A percentile compares a stretch with the other conserved stretches of the same genome.
These are phyloP conservation scores for Rhinolophus sinicus DNA, from an alignment of 2,113 vertebrate species.

Conservation along the genomic window DNA sequence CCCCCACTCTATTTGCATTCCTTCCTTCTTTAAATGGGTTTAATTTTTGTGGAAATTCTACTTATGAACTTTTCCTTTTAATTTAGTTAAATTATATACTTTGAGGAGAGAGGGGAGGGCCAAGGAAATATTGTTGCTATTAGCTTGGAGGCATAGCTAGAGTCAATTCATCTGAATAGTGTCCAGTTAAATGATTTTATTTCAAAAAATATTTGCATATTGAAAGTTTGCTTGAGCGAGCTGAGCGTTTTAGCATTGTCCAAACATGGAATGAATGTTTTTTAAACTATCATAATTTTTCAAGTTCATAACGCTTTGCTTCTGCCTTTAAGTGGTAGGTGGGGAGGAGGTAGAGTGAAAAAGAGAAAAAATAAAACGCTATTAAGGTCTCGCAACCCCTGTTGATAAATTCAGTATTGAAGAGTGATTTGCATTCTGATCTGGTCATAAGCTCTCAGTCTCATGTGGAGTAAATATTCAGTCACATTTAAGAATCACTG, in stretches of 20 bases:
- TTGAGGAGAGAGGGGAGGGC: not conserved
- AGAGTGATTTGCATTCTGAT: not conserved
- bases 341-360: not conserved
- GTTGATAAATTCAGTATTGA: not conserved
- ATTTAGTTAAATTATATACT: not conserved
- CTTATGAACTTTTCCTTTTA: not conserved
- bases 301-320: not conserved
- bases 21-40: not conserved
- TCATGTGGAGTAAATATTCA: not conserved
- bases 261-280: not conserved
- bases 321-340: not conserved
- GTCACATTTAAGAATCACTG: not conserved
- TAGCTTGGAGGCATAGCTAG: not conserved
- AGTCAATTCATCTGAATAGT: not conserved
- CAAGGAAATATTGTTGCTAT: not conserved
- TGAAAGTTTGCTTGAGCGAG: not conserved
- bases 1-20: not conserved
- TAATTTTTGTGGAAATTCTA: not conserved
- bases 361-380: not conserved
- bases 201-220: not conserved
- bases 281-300: not conserved
- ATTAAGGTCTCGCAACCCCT: not conserved
- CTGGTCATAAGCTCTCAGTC: not conserved
- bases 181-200: not conserved
- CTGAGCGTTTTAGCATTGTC: not conserved